Conservation (phyloP, 2,888 invertebrate genomes). For the Boloria selene region DNA sequence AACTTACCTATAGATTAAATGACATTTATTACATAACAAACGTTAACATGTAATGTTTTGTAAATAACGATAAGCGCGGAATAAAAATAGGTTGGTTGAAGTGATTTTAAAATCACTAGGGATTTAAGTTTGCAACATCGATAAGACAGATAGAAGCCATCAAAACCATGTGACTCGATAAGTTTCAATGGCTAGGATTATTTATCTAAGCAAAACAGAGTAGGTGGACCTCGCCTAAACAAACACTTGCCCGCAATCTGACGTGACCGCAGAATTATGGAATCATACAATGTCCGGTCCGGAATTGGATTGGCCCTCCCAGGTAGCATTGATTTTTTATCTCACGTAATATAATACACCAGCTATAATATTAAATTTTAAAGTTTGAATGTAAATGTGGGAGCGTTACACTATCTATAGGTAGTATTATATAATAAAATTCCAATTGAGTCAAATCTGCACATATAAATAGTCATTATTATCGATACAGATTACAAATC, state of each 20-base stretch:
- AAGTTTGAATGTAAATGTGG: neutral
- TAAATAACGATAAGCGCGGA: no score
- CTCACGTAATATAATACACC: neutral
- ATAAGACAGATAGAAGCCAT: slow-evolving; percentile 14
- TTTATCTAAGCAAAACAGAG: slow-evolving; percentile 16
- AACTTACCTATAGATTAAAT: no score
- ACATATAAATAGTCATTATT: no score
- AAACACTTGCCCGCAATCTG: slow-evolving; percentile 30
- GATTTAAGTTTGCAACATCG: slow-evolving; percentile 15
- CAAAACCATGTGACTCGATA: slow-evolving; percentile 16
- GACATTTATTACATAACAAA: no score
- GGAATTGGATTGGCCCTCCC: slow-evolving; percentile 43
- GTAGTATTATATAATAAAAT: no score
- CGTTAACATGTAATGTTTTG: no score
- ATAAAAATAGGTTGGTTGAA: slow-evolving; percentile 6
- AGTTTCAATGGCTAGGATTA: slow-evolving; percentile 12
- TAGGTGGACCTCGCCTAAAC: slow-evolving; percentile 34
- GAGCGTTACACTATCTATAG: no score
- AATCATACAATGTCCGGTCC: slow-evolving; percentile 39
- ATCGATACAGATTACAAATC: no score
- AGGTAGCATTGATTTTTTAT: slow-evolving; percentile 39
- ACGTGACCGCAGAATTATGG: slow-evolving; percentile 40
- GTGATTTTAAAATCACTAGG: slow-evolving; percentile 14
- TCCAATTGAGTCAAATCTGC: no score
- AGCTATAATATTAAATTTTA: neutral